Evolutionary conservation across 2,888 invertebrate genomes (phyloP).

Genomic region (Stenchaetothrips biformis): DNA sequence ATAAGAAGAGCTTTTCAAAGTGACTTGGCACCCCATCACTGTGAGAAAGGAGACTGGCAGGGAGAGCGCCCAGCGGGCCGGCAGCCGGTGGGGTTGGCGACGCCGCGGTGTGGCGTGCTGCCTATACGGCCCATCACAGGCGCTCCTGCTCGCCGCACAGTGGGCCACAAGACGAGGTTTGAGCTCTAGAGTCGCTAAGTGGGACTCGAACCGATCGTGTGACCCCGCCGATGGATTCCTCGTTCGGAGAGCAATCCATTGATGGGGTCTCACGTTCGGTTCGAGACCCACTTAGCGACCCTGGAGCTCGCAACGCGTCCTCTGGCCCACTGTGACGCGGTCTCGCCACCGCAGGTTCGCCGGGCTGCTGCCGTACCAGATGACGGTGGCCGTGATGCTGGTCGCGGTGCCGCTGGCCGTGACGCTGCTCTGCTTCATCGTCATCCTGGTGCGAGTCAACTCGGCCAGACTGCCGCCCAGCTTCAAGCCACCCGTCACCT

Average conservation of each 20-base stretch:
- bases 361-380: constrained; percentile 56
- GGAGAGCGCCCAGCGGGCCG: not conserved
- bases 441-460: constrained; percentile 51
- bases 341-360: constrained; percentile 45
- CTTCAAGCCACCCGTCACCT: constrained; percentile 59
- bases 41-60: not conserved
- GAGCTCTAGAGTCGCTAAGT: no score
- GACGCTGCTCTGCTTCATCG: constrained; percentile 52
- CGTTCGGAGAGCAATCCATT: no score
- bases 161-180: no score
- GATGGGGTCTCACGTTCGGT: no score
- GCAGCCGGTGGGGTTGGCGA: not conserved
- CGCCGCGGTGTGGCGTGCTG: not conserved
- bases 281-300: no score
- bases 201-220: no score
- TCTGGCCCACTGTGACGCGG: no score
- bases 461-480: constrained; percentile 52
- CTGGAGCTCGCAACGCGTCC: no score
- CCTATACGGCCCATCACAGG: not conserved
- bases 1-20: not conserved
- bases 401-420: constrained; percentile 56
- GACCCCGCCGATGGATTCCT: no score
- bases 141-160: not conserved
- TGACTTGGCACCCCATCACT: not conserved
- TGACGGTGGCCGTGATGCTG: constrained; percentile 53